phyloP scores from a whole-genome alignment of 2,888 invertebrate genomes.

The Lysandra coridon region DNA sequence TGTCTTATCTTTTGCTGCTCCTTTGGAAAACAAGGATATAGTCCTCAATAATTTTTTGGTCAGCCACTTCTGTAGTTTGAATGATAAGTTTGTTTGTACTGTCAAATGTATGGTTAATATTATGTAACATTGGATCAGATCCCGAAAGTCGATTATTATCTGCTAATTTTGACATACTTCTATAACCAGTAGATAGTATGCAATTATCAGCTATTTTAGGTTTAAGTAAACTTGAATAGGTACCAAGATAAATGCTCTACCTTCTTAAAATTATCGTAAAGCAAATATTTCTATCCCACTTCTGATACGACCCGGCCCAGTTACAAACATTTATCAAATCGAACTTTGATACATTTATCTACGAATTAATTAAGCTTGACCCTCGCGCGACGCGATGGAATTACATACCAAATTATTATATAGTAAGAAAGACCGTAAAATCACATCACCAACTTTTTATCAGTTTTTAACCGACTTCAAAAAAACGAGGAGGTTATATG shows the following conservation, averaged over 20 bases:
- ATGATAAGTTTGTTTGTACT: no score
- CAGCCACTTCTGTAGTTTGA: no score
- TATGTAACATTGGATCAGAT: no score
- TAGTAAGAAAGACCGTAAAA: background rate
- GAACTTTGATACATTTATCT: slow-evolving; percentile 67
- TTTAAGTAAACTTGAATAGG: background rate
- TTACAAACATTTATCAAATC: slow-evolving; percentile 47
- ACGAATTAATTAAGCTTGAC: slow-evolving; percentile 47
- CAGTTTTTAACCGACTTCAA: no score
- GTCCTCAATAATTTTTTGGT: no score
- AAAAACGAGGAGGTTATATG: no score
- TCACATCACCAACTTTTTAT: background rate
- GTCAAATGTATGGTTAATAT: no score
- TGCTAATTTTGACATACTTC: background rate
- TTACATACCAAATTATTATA: background rate
- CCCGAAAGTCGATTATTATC: background rate
- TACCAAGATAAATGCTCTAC: background rate
- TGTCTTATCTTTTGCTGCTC: no score
- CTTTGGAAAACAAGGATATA: no score
- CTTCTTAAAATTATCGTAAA: background rate
- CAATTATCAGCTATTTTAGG: background rate
- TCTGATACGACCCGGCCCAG: slow-evolving; percentile 24
- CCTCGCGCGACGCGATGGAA: background rate
- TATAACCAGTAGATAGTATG: background rate
- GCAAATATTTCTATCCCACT: slow-evolving; percentile 19